Evolutionary conservation across 2,888 invertebrate genomes (phyloP).

Genomic region (Glomeris marginata): DNA sequence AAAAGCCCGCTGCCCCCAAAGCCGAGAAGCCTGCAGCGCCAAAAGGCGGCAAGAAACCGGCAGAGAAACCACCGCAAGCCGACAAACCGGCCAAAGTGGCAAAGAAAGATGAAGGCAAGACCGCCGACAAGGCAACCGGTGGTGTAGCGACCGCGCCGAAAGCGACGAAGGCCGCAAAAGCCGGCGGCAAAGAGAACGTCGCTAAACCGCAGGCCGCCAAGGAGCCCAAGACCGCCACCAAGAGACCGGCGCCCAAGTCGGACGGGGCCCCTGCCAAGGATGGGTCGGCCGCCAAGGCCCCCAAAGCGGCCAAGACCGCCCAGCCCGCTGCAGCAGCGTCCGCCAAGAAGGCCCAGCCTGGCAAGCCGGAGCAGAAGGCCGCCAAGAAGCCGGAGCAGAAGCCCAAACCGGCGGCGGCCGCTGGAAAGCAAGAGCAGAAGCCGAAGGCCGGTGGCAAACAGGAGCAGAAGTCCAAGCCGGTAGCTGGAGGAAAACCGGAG

Average conservation of each 20-base stretch:
- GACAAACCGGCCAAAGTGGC: no score
- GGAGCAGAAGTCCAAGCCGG: conserved; percentile 25
- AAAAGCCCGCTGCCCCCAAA: background rate
- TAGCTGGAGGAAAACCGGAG: conserved; percentile 21
- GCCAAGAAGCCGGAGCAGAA: background rate
- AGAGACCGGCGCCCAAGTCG: conserved; percentile 20
- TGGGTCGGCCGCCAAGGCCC: conserved; percentile 33
- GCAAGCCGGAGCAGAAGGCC: background rate
- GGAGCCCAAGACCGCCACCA: background rate
- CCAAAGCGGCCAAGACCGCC: conserved; percentile 31
- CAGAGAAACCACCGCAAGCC: no score
- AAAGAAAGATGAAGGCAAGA: conserved; percentile 1
- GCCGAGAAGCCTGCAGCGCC: no score
- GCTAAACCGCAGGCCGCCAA: background rate
- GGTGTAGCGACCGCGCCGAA: background rate
- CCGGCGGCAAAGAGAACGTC: background rate
- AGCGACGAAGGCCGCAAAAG: background rate
- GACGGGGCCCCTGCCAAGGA: conserved; percentile 23
- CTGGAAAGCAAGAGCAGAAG: background rate
- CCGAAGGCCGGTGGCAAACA: background rate
- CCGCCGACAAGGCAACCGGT: conserved; percentile 12
- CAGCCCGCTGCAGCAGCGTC: conserved; percentile 24
- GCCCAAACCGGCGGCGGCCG: background rate
- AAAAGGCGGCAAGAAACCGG: no score
- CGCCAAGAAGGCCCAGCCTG: conserved; percentile 24